Base-by-base conservation (phyloP, 1,140 invertebrate species). In the Cotesia chilonis region DNA sequence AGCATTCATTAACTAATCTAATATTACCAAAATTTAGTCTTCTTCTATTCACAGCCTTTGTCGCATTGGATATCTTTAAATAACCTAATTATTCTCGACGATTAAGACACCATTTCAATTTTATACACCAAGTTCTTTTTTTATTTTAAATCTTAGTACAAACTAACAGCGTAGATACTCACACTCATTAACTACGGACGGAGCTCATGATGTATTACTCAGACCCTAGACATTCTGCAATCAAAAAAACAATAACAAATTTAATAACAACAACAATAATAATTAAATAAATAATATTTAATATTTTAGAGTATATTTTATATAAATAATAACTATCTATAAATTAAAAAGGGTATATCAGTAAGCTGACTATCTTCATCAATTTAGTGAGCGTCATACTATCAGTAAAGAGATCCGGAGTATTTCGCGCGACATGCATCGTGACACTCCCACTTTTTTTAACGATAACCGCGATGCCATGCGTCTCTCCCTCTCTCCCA, bases 381-480 rank as follows among this genome's bases (percentile, higher is more conserved):
- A 59, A 65, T 64, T 59, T 20, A 41, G 12, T 37, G 35, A 61
- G 35, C 37, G 9, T 70, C 36, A 41, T 47, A 28, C 36, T 51
- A 65, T 65, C 63, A 65, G 14, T n/a, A n/a, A 51, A 38, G 65
- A 65, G 59, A 55, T 69, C 73, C 60, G 74, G 74, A 71, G 75
- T 73, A 70, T 78, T 77, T 75, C 67, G 72, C 68, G 72, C 74
- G 73, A 78, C 75, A 76, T 75, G 70, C 68, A 65, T 37, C 63
- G 75, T 70, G 77, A 78, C 75, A 77, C 77, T 79, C 73, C 74
- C 78, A 76, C 75, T 71, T 76, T 75, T 64, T 65, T 65, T 65
- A n/a, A 71, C 69, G 68, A 68, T 74, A 75, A 74, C 70, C 72
- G 52, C 69, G 47, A 75, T 75, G 55, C 73, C 71, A 61, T 65